A percentile compares a stretch with the other conserved stretches of the same genome.
Evolutionary conservation across 2,888 invertebrate species (phyloP).

Genomic region (Elysia crispata): DNA sequence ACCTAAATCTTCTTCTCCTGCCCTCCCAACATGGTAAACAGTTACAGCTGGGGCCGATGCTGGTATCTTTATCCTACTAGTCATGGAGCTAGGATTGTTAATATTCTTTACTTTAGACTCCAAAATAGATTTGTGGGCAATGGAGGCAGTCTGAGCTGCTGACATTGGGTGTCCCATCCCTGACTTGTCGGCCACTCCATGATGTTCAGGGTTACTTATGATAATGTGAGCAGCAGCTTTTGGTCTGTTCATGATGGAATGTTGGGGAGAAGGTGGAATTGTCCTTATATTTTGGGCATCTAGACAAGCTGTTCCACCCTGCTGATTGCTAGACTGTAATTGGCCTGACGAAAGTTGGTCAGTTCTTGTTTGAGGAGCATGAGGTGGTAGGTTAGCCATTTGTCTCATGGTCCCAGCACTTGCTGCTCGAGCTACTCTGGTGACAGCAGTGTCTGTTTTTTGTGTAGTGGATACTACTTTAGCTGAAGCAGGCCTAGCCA

Average conservation of each 20-base stretch:
- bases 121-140: conserved; percentile 48
- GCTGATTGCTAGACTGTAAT: background rate
- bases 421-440: conserved; percentile 52
- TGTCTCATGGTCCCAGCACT: conserved; percentile 59
- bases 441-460: conserved; percentile 48
- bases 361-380: background rate
- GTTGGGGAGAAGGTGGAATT: background rate
- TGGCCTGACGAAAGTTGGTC: background rate
- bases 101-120: conserved; percentile 59
- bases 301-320: too few relatives aligned
- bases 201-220: conserved; percentile 41
- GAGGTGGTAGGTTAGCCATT: conserved; percentile 3
- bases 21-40: conserved; percentile 34
- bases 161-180: background rate
- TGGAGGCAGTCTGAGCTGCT: conserved; percentile 37
- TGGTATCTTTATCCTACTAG: conserved; percentile 51
- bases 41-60: background rate
- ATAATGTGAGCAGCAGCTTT: conserved; percentile 72
- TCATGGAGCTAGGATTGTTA: conserved; percentile 65
- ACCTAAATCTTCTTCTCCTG: background rate
- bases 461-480: conserved; percentile 50
- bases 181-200: background rate
- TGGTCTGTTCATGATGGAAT: conserved; percentile 57
- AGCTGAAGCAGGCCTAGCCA: conserved; percentile 62
- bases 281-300: too few relatives aligned